Conservation (phyloP, 2,888 invertebrate genomes). For the Mayetiola destructor region DNA sequence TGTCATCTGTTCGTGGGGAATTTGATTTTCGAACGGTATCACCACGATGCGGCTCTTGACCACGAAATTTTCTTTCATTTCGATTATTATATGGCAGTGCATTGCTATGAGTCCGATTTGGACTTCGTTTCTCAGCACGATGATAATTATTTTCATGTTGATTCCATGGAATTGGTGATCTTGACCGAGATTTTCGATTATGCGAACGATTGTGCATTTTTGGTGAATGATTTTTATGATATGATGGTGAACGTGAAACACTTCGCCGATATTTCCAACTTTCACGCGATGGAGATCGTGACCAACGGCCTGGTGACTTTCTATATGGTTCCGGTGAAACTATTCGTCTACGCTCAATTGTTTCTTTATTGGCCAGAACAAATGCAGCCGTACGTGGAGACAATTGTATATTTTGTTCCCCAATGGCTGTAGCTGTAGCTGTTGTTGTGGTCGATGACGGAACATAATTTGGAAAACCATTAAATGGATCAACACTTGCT, state of each 20-base stretch:
- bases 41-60: neutral
- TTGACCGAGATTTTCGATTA: constrained; percentile 14
- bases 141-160: constrained; percentile 15
- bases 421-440: neutral
- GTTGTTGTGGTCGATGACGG: constrained; percentile 15
- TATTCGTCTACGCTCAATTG: constrained; percentile 19
- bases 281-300: constrained; percentile 13
- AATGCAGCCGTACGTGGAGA: constrained; percentile 22
- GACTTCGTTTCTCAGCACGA: constrained; percentile 10
- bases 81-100: neutral
- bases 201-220: constrained; percentile 11
- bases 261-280: neutral
- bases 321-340: constrained; percentile 13
- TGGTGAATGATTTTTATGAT: neutral
- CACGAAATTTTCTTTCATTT: neutral
- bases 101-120: neutral
- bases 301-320: constrained; percentile 15
- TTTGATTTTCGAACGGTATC: neutral
- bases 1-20: constrained; percentile 2
- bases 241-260: neutral
- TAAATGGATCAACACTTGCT: neutral
- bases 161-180: constrained; percentile 13
- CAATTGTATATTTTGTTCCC: constrained; percentile 18
- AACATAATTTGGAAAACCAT: constrained; percentile 14
- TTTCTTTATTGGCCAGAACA: constrained; percentile 21